These are phyloP conservation scores for Pyrocoelia pectoralis DNA, from an alignment of 2,888 invertebrate species.

Conservation along the genomic window DNA sequence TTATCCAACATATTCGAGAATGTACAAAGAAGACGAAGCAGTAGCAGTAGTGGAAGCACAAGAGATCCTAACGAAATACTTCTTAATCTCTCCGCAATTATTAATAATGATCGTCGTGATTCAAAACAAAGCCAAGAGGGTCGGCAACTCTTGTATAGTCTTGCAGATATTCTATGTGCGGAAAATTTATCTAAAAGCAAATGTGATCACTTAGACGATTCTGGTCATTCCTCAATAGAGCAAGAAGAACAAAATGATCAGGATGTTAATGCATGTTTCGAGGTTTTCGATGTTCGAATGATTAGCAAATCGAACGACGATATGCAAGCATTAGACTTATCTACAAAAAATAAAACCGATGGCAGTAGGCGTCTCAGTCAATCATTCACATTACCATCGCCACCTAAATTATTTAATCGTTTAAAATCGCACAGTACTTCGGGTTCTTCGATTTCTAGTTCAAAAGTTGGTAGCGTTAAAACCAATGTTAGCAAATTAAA, in stretches of 20 bases:
- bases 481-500: slow-evolving; percentile 31
- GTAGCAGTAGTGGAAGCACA: slow-evolving; percentile 21
- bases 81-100: slow-evolving; percentile 38
- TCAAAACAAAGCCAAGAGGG: slow-evolving; percentile 36
- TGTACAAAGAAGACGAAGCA: slow-evolving; percentile 13
- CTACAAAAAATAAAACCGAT: slow-evolving; percentile 11
- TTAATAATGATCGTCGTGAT: slow-evolving; percentile 33
- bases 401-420: slow-evolving; percentile 4
- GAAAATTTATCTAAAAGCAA: slow-evolving; percentile 14
- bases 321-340: slow-evolving; percentile 30
- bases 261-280: slow-evolving; percentile 5
- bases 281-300: slow-evolving; percentile 28
- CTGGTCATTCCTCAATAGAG: slow-evolving; percentile 38
- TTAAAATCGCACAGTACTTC: slow-evolving; percentile 1
- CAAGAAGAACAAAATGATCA: slow-evolving; percentile 22
- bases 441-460: neutral
- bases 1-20: slow-evolving; percentile 23
- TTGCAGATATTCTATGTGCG: slow-evolving; percentile 39
- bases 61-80: slow-evolving; percentile 38
- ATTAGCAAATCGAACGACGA: slow-evolving; percentile 17
- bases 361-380: slow-evolving; percentile 22
- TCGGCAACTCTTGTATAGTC: slow-evolving; percentile 35
- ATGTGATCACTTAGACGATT: slow-evolving; percentile 32
- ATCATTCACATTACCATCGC: slow-evolving; percentile 25
- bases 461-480: neutral